Evolutionary conservation across 2,797 vertebrate species (phyloP).

Genomic region (Limnodromus scolopaceus): DNA sequence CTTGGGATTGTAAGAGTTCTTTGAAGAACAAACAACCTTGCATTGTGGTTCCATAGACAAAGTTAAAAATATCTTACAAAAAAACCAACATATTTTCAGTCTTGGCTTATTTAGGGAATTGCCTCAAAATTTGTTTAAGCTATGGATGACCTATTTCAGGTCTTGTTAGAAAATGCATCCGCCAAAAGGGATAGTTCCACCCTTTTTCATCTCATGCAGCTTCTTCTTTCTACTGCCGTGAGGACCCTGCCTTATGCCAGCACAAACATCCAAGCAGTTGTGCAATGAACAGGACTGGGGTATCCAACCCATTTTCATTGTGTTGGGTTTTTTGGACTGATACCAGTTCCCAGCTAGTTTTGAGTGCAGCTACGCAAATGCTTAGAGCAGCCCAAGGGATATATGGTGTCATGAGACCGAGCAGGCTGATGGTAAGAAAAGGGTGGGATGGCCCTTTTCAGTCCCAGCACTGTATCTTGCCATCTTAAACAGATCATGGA

Average conservation of each 20-base stretch:
- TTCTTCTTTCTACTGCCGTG: fast-evolving
- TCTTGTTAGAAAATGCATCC: background rate
- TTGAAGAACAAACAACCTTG: background rate
- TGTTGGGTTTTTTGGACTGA: background rate
- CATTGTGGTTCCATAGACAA: background rate
- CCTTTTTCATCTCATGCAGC: background rate
- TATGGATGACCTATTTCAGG: background rate
- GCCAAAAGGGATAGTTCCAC: background rate
- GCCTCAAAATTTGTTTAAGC: background rate
- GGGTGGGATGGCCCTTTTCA: background rate
- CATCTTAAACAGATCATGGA: background rate
- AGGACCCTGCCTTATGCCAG: background rate
- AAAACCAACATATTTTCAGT: background rate
- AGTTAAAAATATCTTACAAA: background rate
- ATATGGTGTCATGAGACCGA: background rate
- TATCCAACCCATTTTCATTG: background rate
- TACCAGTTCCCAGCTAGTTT: background rate
- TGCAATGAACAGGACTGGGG: background rate
- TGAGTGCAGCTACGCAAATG: background rate
- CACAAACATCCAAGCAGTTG: background rate
- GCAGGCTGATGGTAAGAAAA: background rate
- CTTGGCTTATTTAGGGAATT: too few species aligned
- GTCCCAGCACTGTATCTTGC: background rate
- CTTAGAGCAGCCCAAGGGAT: background rate
- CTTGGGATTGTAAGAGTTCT: background rate